Evolutionary conservation across 2,797 vertebrate species (phyloP), one percentile per base, ranked within the genome.

Genomic region (Hypotaenidia philippensis): DNA sequence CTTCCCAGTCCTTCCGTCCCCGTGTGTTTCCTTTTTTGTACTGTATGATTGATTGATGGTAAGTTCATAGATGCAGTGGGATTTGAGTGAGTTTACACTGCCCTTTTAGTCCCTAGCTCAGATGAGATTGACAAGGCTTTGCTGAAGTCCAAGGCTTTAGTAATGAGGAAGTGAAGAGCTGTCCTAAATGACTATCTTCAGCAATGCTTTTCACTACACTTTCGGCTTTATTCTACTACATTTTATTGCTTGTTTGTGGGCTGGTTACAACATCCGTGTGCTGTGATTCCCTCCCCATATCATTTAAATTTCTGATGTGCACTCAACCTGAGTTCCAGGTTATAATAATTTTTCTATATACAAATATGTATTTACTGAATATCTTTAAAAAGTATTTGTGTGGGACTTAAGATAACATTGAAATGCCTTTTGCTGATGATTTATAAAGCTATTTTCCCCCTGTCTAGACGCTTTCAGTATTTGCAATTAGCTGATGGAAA

Each of bases 401-500:
- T 93, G 89, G 83, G 83, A 82, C 88, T 94, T 91, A 96, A 91
- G 89, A 93, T 96, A 95, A 94, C 80, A 88, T 52, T 93, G 80
- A 79, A 91, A 93, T 95, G 96, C 93, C 66, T 94, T 84, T 72
- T 93, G 72, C 74, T 82, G 55, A 80, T 96, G 94, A 96, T 93
- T 94, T 97, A 95, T 94, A 92, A 96, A 83, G 47, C 83, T 94
- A 76, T 90, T 96, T 95, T 78, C 47, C 77, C 71, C 59, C 66
- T 81, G 91, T 93, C 95, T 96, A 96, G 94, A 96, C 41, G 0
- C 63, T 96, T 93, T 93, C 83, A 95, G 72, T 96, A 94, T 96
- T 96, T 94, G 91, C 91, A 96, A 76, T 95, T 96, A 96, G 66
- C 83, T 92, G 93, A 93, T 91, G 92, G 91, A 95, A 97, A 94